These are phyloP conservation scores for Sphaerodactylus townsendi DNA, from an alignment of 2,113 vertebrate genomes.

Conservation along the genomic window DNA sequence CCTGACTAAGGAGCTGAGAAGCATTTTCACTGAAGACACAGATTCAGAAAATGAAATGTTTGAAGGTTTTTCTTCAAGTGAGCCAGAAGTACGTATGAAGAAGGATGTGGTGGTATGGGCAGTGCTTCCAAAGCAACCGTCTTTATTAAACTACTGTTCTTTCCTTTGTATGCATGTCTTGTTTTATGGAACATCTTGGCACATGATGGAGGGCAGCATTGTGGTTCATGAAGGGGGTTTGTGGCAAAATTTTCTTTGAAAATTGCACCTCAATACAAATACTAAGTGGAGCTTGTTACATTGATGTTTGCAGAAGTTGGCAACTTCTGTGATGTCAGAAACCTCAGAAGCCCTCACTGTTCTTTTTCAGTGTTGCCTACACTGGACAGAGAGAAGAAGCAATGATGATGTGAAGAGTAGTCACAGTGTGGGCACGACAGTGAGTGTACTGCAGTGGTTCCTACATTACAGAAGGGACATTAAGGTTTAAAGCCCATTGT, in stretches of 20 bases:
- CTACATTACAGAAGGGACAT: neutral
- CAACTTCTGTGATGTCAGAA: neutral
- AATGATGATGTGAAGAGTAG: neutral
- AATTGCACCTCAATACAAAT: neutral
- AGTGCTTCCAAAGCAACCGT: neutral
- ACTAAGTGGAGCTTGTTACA: too few relatives aligned
- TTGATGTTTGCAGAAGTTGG: neutral
- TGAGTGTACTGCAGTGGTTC: neutral
- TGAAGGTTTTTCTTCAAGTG: slow-evolving; percentile 81
- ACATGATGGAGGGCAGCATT: neutral
- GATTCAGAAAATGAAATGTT: slow-evolving; percentile 87
- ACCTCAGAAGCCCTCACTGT: neutral
- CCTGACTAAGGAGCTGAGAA: slow-evolving; percentile 83
- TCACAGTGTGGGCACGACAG: neutral
- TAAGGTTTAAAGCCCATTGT: neutral
- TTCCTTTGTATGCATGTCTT: neutral
- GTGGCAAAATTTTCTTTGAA: neutral
- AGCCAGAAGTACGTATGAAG: slow-evolving; percentile 51
- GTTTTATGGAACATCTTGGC: neutral
- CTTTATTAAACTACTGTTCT: neutral
- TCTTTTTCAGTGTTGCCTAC: neutral
- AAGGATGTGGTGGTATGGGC: slow-evolving; percentile 64
- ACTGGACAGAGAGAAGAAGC: neutral
- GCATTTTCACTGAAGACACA: slow-evolving; percentile 87
- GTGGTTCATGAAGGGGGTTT: neutral